Evolutionary conservation across 2,113 vertebrate genomes (phyloP).

Genomic region (Syrrhaptes paradoxus): DNA sequence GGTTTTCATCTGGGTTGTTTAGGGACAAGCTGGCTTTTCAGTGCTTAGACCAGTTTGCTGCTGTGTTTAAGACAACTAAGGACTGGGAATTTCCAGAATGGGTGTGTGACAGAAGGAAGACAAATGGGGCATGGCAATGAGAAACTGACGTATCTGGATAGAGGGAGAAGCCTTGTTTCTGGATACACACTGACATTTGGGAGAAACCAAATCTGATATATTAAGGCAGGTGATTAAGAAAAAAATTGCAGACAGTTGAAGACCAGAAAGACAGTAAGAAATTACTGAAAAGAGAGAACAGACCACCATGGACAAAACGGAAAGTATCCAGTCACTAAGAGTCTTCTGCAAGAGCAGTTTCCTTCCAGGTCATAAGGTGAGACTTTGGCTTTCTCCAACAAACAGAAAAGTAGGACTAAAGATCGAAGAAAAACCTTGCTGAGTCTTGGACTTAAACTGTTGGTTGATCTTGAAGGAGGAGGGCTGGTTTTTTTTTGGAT

Average conservation of each 20-base stretch:
- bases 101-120: background rate
- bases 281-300: background rate
- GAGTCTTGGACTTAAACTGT: background rate
- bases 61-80: background rate
- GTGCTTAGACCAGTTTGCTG: background rate
- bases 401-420: background rate
- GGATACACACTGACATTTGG: rapidly evolving
- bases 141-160: background rate
- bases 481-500: no score
- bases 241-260: background rate
- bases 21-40: background rate
- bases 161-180: background rate
- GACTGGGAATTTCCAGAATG: background rate
- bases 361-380: background rate
- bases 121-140: background rate
- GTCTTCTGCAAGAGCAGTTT: background rate
- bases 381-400: background rate
- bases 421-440: background rate
- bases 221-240: background rate
- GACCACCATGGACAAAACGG: background rate
- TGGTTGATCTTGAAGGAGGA: background rate
- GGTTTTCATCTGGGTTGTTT: background rate
- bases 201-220: background rate
- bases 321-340: background rate
- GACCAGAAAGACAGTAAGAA: background rate